phyloP scores from a whole-genome alignment of 2,888 invertebrate genomes.

The Blera fallax region DNA sequence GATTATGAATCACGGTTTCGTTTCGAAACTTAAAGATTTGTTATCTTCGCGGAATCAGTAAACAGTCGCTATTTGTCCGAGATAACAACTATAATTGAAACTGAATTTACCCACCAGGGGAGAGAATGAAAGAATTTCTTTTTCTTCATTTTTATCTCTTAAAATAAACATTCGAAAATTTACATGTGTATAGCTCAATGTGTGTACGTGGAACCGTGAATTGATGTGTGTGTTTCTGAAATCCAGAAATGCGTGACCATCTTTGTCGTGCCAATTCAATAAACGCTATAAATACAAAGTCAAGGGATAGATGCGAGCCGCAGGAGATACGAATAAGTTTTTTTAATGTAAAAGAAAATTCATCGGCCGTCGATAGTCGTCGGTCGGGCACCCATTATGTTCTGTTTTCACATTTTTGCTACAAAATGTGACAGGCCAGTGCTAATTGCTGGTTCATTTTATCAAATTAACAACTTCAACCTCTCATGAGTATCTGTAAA shows the following conservation, averaged over 20 bases:
- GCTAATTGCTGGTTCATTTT: slow-evolving; percentile 73
- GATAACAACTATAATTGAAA: slow-evolving; percentile 67
- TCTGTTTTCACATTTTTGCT: slow-evolving; percentile 70
- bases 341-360: slow-evolving; percentile 36
- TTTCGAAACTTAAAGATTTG: slow-evolving; percentile 55
- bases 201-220: not conserved
- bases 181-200: slow-evolving; percentile 24
- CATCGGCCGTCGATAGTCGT: slow-evolving; percentile 29
- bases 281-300: slow-evolving; percentile 50
- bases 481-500: slow-evolving; percentile 65
- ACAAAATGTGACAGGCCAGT: slow-evolving; percentile 66
- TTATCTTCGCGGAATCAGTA: slow-evolving; percentile 55
- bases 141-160: slow-evolving; percentile 57
- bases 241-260: slow-evolving; percentile 57
- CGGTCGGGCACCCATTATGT: slow-evolving; percentile 59
- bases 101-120: slow-evolving; percentile 21
- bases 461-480: slow-evolving; percentile 71
- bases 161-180: slow-evolving; percentile 54
- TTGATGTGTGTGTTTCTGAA: slow-evolving; percentile 18
- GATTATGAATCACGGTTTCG: slow-evolving; percentile 57
- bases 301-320: slow-evolving; percentile 13
- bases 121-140: slow-evolving; percentile 50
- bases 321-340: slow-evolving; percentile 29
- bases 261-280: slow-evolving; percentile 68
- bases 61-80: slow-evolving; percentile 58